Evolutionary conservation across 2,113 vertebrate species (phyloP).

Genomic region (Theropithecus gelada): DNA sequence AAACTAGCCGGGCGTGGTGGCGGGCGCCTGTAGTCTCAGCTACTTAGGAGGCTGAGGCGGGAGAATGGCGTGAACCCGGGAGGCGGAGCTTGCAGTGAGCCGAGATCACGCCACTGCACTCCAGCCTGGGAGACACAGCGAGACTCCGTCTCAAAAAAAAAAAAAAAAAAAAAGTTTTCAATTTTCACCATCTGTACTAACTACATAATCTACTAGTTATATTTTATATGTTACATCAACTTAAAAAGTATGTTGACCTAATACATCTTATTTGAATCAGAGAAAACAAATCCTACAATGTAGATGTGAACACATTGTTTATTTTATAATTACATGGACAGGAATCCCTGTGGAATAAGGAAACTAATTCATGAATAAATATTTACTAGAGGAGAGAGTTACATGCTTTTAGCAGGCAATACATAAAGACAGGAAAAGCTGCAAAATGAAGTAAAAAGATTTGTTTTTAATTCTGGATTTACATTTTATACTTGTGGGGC

Average conservation of each 20-base stretch:
- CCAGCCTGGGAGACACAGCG: too few species aligned
- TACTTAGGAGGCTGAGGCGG: too few species aligned
- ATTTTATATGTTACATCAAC: background rate
- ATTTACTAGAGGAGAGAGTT: background rate
- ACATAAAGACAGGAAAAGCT: background rate
- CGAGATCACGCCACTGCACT: too few species aligned
- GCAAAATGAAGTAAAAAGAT: background rate
- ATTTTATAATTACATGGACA: background rate
- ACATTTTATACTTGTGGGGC: background rate
- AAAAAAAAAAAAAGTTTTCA: background rate
- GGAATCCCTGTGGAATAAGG: background rate
- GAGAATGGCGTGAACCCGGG: too few species aligned
- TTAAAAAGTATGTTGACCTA: background rate
- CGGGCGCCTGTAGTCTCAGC: too few species aligned
- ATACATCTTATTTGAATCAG: background rate
- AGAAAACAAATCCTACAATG: background rate
- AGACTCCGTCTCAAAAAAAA: too few species aligned
- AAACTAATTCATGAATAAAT: background rate
- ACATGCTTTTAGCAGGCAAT: background rate
- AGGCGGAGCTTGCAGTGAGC: too few species aligned
- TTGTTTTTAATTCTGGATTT: background rate
- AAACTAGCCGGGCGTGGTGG: too few species aligned
- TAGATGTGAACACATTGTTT: background rate
- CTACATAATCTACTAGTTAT: background rate
- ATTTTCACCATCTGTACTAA: background rate